Conservation (phyloP, 2,113 vertebrate genomes). For the Gymnocephalus cernua region DNA sequence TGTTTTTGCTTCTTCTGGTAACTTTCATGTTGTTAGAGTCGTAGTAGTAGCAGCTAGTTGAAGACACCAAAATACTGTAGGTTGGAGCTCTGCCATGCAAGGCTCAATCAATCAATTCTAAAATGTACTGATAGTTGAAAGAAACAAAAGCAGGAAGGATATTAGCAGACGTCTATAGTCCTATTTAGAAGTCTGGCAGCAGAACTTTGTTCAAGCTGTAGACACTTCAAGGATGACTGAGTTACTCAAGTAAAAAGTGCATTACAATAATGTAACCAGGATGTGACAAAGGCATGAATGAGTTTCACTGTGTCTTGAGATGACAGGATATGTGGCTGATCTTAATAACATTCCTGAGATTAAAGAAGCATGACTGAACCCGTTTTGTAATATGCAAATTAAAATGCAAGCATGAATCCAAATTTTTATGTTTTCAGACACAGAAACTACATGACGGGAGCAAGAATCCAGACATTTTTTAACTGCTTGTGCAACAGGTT, state of each 20-base stretch:
- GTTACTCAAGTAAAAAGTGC: constrained; percentile 23
- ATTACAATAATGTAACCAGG: constrained; percentile 44
- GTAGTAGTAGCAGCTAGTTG: background rate
- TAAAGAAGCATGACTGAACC: constrained; percentile 38
- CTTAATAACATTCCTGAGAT: constrained; percentile 26
- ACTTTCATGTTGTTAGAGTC: background rate
- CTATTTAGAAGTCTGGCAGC: constrained; percentile 35
- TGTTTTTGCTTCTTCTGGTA: constrained; percentile 12
- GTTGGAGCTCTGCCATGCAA: background rate
- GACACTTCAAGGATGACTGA: constrained; percentile 27
- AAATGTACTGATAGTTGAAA: background rate
- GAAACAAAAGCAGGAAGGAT: background rate
- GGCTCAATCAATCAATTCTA: constrained; percentile 1
- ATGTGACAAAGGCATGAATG: constrained; percentile 50
- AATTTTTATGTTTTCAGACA: constrained; percentile 5
- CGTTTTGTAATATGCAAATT: constrained; percentile 38
- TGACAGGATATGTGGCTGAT: constrained; percentile 41
- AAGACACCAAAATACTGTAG: background rate
- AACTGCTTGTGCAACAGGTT: constrained; percentile 34
- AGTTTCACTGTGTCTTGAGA: constrained; percentile 31
- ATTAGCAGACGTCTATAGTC: constrained; percentile 13
- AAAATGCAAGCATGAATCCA: constrained; percentile 4
- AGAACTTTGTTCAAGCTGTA: constrained; percentile 38
- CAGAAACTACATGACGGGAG: constrained; percentile 2
- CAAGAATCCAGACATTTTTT: background rate